phyloP scores from a whole-genome alignment of 1,140 invertebrate species.

The Bombus confusus region DNA sequence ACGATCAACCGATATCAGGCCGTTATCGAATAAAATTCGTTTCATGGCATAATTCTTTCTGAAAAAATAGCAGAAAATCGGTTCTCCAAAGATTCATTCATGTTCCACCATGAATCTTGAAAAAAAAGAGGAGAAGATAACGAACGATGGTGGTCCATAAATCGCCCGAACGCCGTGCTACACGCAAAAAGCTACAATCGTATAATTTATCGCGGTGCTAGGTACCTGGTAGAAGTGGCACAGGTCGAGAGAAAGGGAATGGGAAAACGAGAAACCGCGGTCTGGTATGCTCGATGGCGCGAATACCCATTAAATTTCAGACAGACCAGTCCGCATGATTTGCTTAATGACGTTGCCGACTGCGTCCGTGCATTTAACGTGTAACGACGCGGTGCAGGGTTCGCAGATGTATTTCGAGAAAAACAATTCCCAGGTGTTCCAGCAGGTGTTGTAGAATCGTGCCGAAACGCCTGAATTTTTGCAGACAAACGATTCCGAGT shows the following conservation, averaged over 20 bases:
- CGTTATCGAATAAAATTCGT: neutral
- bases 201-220: slow-evolving; percentile 42
- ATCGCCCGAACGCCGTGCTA: slow-evolving; percentile 1
- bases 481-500: too few relatives aligned
- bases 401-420: slow-evolving; percentile 39
- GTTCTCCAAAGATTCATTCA: slow-evolving; percentile 28
- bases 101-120: slow-evolving; percentile 2
- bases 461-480: too few relatives aligned
- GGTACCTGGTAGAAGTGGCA: slow-evolving; percentile 34
- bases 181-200: slow-evolving; percentile 46
- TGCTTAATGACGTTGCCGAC: slow-evolving; percentile 58
- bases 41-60: neutral
- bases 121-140: slow-evolving; percentile 1
- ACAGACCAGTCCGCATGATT: slow-evolving; percentile 48
- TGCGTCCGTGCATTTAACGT: slow-evolving; percentile 26
- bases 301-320: slow-evolving; percentile 61
- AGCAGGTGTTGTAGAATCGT: too few relatives aligned
- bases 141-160: slow-evolving; percentile 39
- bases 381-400: slow-evolving; percentile 13
- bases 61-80: neutral
- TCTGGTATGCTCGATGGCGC: slow-evolving; percentile 45
- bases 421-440: neutral
- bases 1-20: neutral
- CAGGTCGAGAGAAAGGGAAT: neutral
- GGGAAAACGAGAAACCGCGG: slow-evolving; percentile 49